Evolutionary conservation across 1,140 invertebrate genomes (phyloP).

Genomic region (Papilio helenus): DNA sequence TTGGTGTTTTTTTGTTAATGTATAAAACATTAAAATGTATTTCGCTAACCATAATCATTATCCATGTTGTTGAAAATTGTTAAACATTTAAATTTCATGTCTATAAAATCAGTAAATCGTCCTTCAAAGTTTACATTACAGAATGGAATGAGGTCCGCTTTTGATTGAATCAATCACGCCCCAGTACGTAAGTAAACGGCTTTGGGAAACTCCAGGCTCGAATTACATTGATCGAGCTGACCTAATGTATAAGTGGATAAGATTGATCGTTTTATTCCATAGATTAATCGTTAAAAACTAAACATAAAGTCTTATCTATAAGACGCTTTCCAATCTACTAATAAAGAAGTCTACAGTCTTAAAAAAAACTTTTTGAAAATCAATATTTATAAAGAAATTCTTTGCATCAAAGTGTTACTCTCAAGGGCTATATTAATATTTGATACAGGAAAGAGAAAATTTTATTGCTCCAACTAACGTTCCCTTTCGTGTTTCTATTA

Average conservation of each 20-base stretch:
- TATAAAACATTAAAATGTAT: too few species aligned
- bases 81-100: too few species aligned
- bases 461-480: slow-evolving; percentile 20
- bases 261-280: not conserved
- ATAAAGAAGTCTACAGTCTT: too few species aligned
- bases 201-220: not conserved
- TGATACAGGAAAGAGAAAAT: not conserved
- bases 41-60: too few species aligned
- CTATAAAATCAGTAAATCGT: not conserved
- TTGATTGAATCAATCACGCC: slow-evolving; percentile 12
- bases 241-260: not conserved
- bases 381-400: not conserved
- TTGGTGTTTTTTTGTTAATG: too few species aligned
- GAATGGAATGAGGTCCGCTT: not conserved
- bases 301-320: too few species aligned
- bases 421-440: slow-evolving; percentile 5
- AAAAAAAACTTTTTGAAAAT: not conserved
- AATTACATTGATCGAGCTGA: not conserved
- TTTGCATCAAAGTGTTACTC: not conserved
- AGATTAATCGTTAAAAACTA: not conserved
- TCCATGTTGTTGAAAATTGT: too few species aligned
- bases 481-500: slow-evolving; percentile 15
- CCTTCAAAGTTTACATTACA: slow-evolving; percentile 5
- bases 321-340: too few species aligned
- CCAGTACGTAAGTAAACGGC: not conserved